Evolutionary conservation across 2,888 invertebrate species (phyloP), one percentile per base, ranked within the genome.

Genomic region (Melieria picta): DNA sequence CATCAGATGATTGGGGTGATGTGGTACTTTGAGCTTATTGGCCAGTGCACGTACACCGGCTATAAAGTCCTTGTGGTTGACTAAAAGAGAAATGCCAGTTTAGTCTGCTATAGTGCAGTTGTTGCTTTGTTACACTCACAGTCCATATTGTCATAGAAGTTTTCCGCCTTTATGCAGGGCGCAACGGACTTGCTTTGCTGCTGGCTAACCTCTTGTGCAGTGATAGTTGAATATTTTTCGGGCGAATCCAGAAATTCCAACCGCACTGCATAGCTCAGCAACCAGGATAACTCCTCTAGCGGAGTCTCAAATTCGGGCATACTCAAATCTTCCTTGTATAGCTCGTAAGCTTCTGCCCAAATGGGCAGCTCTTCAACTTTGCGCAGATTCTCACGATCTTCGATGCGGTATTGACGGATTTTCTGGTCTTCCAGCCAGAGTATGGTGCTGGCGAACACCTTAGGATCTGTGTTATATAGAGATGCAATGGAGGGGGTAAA

Each of bases 361-460:
- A 89, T 86, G 4, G 87, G 79, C 10, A 91, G 90, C 50, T 89
- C 88, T 4, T 89, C 89, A 3, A 93, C 89, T 77, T 93, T 90
- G 58, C 94, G 89, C n/a, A 98, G 85, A 0, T 88, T 89, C 76
- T 90, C 91, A 10, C 96, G 89, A 75, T 95, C 94, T 82, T 96
- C 94, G 71, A 95, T 93, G 82, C 92, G 92, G 79, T 95, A 96
- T 77, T 93, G 92, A 10, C 97, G 91, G 77, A 98, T 96, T 87
- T 95, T 96, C 85, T 96, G 96, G 83, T 96, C 95, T 87, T 98
- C 98, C 69, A 98, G 84, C 98, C 98, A 98, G 1, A 94, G 87
- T 42, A 97, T 90, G 43, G 96, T 89, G 81, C 92, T 93, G 65
- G 94, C 91, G 82, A 95, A 93, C 80, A 93, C 91, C 75, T 90